Percentiles rank a stretch among this genome's conserved stretches.
Evolutionary conservation across 2,797 vertebrate species (phyloP).

Genomic region (Scomberomorus guttatus): DNA sequence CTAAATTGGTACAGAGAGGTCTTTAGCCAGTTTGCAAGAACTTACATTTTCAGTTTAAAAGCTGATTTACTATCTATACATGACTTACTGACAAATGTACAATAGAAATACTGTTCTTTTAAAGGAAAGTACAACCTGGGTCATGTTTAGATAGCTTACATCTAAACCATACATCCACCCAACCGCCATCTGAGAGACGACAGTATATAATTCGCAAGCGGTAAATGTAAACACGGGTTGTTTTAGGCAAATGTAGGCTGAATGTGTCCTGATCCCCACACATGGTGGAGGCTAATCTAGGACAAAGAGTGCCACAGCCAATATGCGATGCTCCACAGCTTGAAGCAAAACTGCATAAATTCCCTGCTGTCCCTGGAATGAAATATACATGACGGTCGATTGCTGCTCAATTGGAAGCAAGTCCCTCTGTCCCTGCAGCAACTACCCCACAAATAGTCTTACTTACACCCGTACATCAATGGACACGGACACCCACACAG

Average conservation of each 20-base stretch:
- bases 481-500: slow-evolving; percentile 43
- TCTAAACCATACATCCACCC: not conserved
- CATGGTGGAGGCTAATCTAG: slow-evolving; percentile 54
- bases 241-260: not conserved
- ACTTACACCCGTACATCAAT: slow-evolving; percentile 34
- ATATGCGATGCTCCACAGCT: slow-evolving; percentile 51
- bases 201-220: not conserved
- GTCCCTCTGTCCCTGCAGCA: slow-evolving; percentile 46
- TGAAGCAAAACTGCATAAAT: slow-evolving; percentile 66
- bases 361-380: slow-evolving; percentile 58
- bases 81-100: not conserved
- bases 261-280: slow-evolving; percentile 34
- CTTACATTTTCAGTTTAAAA: not conserved
- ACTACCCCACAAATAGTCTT: slow-evolving; percentile 40
- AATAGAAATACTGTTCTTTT: too few species aligned
- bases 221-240: slow-evolving; percentile 2
- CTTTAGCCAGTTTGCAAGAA: not conserved
- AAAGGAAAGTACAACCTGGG: too few species aligned
- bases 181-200: not conserved
- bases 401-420: slow-evolving; percentile 61
- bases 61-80: not conserved
- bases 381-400: slow-evolving; percentile 74
- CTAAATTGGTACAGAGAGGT: not conserved
- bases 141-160: not conserved
- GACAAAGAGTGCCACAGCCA: slow-evolving; percentile 54